These are phyloP conservation scores for Ormyrus nitidulus DNA, from an alignment of 2,888 invertebrate genomes.

Conservation along the genomic window DNA sequence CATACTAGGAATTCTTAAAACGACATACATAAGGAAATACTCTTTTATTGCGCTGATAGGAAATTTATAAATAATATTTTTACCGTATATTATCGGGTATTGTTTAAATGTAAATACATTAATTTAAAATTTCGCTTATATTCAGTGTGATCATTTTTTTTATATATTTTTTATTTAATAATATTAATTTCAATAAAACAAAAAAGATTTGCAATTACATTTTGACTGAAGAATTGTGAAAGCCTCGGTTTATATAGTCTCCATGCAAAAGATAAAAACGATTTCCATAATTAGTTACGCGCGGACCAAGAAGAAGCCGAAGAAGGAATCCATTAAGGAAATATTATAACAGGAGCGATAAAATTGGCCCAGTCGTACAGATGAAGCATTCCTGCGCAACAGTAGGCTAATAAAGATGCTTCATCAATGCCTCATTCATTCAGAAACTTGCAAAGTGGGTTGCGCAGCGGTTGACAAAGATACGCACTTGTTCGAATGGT, in stretches of 20 bases:
- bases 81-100: no score
- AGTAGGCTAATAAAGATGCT: slow-evolving; percentile 44
- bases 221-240: no score
- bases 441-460: slow-evolving; percentile 31
- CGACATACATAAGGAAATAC: no score
- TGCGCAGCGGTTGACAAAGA: neutral
- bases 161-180: neutral
- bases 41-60: no score
- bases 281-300: slow-evolving; percentile 23
- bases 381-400: slow-evolving; percentile 34
- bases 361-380: slow-evolving; percentile 19
- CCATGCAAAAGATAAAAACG: neutral
- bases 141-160: neutral
- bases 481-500: no score
- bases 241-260: no score
- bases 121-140: neutral
- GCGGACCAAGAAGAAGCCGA: neutral
- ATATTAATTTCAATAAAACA: no score
- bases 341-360: slow-evolving; percentile 43
- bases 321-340: slow-evolving; percentile 22
- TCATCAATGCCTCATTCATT: slow-evolving; percentile 50
- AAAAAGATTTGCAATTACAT: no score
- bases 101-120: slow-evolving; percentile 11
- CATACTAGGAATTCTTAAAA: no score
- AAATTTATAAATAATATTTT: no score